Evolutionary conservation across 53 echinoderm and acorn worm species (phyloP).

Genomic region (Echinometra lucunter): DNA sequence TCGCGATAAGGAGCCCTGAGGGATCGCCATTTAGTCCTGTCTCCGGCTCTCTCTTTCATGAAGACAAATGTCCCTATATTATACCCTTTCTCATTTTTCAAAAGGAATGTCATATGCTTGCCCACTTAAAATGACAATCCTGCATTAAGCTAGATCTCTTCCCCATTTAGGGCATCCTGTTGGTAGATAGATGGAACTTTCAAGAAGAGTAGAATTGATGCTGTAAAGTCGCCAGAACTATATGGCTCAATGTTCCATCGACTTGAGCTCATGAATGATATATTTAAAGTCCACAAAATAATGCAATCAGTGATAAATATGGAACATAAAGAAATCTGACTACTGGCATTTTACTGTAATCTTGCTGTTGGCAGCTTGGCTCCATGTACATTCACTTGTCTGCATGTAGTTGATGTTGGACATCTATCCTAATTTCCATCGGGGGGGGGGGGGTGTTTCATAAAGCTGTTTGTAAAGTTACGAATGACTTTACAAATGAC

Average conservation of each 20-base stretch:
- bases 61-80: conserved; percentile 41
- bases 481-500: too few relatives aligned
- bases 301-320: background rate
- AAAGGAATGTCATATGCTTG: conserved; percentile 30
- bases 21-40: background rate
- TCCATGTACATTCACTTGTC: too few relatives aligned
- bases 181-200: background rate
- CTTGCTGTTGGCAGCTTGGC: too few relatives aligned
- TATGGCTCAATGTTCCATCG: conserved; percentile 2
- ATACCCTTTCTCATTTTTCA: conserved; percentile 38
- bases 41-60: background rate
- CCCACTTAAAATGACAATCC: conserved; percentile 35
- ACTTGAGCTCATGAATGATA: background rate
- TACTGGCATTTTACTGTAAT: too few relatives aligned
- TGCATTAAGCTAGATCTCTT: background rate
- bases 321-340: too few relatives aligned
- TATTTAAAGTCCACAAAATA: background rate
- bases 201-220: conserved; percentile 19
- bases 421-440: background rate
- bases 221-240: background rate
- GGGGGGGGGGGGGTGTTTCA: too few relatives aligned
- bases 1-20: conserved; percentile 23
- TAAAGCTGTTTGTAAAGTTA: too few relatives aligned
- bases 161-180: background rate
- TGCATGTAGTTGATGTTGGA: background rate